Conservation (phyloP, 2,113 vertebrate species). For the Actenoides hombroni region DNA sequence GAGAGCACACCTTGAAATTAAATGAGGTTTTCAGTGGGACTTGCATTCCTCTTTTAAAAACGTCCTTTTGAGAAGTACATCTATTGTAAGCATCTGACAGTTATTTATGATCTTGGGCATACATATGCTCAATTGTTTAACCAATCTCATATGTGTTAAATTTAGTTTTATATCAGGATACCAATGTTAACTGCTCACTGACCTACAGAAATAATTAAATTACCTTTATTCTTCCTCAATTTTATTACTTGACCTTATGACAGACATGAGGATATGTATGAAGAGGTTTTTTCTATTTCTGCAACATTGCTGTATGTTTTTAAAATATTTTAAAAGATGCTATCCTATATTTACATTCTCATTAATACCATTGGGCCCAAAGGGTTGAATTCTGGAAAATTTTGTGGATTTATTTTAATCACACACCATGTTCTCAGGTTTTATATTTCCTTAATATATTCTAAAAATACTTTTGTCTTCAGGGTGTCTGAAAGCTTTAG, state of each 20-base stretch:
- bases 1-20: conserved; percentile 48
- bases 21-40: conserved; percentile 45
- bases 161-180: conserved; percentile 20
- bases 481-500: neutral
- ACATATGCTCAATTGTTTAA: neutral
- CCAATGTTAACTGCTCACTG: conserved; percentile 16
- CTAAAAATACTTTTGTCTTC: neutral
- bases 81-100: conserved; percentile 42
- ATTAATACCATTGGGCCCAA: neutral
- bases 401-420: neutral
- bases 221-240: conserved; percentile 8
- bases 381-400: neutral
- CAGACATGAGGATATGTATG: neutral
- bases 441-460: neutral
- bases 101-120: conserved; percentile 43
- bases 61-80: conserved; percentile 31
- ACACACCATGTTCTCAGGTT: neutral
- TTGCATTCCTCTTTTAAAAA: conserved; percentile 14
- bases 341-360: neutral
- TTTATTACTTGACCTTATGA: neutral
- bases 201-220: conserved; percentile 37
- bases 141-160: conserved; percentile 50
- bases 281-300: neutral
- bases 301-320: neutral
- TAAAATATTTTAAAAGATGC: neutral